Evolutionary conservation across 2,113 vertebrate genomes (phyloP).

Genomic region (Hymenochirus boettgeri): DNA sequence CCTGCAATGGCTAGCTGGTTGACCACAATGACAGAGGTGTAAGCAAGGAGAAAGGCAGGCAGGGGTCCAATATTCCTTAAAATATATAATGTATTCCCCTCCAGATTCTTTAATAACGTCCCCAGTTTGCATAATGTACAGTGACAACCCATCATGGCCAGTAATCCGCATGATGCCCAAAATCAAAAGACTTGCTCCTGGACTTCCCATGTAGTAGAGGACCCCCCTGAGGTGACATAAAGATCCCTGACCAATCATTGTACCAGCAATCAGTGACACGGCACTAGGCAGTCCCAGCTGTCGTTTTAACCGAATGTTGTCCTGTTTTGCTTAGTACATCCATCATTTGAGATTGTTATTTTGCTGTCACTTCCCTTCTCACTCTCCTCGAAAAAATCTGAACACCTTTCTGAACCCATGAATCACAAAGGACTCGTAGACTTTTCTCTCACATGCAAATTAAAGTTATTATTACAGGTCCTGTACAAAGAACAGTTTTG

Average conservation of each 20-base stretch:
- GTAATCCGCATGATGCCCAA: slow-evolving; percentile 68
- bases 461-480: slow-evolving; percentile 57
- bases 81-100: slow-evolving; percentile 78
- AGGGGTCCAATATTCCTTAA: slow-evolving; percentile 68
- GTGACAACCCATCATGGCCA: slow-evolving; percentile 65
- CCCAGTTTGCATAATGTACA: slow-evolving; percentile 77
- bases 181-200: slow-evolving; percentile 70
- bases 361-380: slow-evolving; percentile 12
- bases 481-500: slow-evolving; percentile 12
- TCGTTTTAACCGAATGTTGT: slow-evolving; percentile 49
- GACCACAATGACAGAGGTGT: slow-evolving; percentile 64
- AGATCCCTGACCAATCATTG: slow-evolving; percentile 77
- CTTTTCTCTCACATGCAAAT: slow-evolving; percentile 21
- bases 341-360: neutral
- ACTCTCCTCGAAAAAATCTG: slow-evolving; percentile 39
- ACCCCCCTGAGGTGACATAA: slow-evolving; percentile 72
- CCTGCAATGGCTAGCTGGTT: slow-evolving; percentile 64
- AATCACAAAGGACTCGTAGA: neutral
- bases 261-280: slow-evolving; percentile 68
- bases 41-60: slow-evolving; percentile 69
- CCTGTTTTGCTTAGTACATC: neutral
- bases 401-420: neutral
- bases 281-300: slow-evolving; percentile 61
- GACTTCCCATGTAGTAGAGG: slow-evolving; percentile 64
- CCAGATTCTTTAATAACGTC: slow-evolving; percentile 70